Conservation (phyloP, 2,888 invertebrate species). For the Liopterus haemorrhoidalis region DNA sequence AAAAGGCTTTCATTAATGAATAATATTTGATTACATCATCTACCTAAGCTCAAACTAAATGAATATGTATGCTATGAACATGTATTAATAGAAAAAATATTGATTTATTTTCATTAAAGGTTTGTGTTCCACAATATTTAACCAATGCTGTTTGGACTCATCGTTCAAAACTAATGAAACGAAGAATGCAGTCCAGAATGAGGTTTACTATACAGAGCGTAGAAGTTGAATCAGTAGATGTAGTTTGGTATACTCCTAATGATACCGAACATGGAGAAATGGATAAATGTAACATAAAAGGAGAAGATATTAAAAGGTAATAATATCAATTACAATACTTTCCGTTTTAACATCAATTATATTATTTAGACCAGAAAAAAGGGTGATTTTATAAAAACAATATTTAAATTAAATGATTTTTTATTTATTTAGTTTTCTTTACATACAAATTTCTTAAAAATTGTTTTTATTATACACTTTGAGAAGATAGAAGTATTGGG, state of each 20-base stretch:
- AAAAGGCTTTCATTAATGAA: too few relatives aligned
- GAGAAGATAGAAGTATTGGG: too few relatives aligned
- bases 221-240: conserved; percentile 71
- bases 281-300: conserved; percentile 61
- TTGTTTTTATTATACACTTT: too few relatives aligned
- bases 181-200: conserved; percentile 40
- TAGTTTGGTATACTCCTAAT: conserved; percentile 69
- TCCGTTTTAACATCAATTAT: neutral
- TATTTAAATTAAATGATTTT: conserved; percentile 7
- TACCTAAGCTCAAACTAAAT: too few relatives aligned
- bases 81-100: too few relatives aligned
- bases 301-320: conserved; percentile 68
- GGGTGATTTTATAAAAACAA: conserved; percentile 3
- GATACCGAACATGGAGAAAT: conserved; percentile 57
- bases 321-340: too few relatives aligned
- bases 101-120: conserved; percentile 37
- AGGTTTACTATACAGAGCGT: conserved; percentile 76
- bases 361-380: conserved; percentile 6
- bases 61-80: too few relatives aligned
- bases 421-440: conserved; percentile 11
- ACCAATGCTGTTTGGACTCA: conserved; percentile 77
- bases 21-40: too few relatives aligned
- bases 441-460: too few relatives aligned
- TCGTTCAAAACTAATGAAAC: conserved; percentile 67
- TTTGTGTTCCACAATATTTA: conserved; percentile 54